phyloP scores from a whole-genome alignment of 2,888 invertebrate species.

The Nomada lathburiana region DNA sequence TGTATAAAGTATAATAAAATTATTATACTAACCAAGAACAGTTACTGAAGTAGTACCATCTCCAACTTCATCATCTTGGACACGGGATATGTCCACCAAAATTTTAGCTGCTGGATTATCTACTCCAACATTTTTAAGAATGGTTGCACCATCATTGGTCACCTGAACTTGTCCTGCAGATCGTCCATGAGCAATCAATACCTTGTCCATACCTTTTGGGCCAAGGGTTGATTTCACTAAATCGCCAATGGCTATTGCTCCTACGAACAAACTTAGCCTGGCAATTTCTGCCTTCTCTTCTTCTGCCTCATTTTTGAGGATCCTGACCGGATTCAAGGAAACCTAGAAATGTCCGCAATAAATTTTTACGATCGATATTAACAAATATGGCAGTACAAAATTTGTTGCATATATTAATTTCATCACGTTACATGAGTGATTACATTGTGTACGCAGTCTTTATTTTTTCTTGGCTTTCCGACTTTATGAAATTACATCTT shows the following conservation, averaged over 20 bases:
- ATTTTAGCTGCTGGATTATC: conserved; percentile 99
- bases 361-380: background rate
- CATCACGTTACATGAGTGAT: background rate
- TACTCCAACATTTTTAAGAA: conserved; percentile 97
- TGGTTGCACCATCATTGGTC: conserved; percentile 99
- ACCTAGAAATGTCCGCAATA: conserved; percentile 85
- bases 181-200: conserved; percentile 92
- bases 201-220: conserved; percentile 99
- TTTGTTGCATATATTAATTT: background rate
- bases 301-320: conserved; percentile 97
- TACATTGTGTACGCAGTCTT: background rate
- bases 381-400: background rate
- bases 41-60: conserved; percentile 99
- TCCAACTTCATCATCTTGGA: conserved; percentile 99
- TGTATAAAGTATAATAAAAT: background rate
- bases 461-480: background rate
- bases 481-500: background rate
- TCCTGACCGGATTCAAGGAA: conserved; percentile 96
- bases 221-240: conserved; percentile 99
- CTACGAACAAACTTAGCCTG: conserved; percentile 98
- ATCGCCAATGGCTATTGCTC: conserved; percentile 99
- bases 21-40: conserved; percentile 88
- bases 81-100: conserved; percentile 98
- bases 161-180: conserved; percentile 95
- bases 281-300: conserved; percentile 99